Conservation (phyloP, 2,888 invertebrate genomes). For the Chesias legatella region DNA sequence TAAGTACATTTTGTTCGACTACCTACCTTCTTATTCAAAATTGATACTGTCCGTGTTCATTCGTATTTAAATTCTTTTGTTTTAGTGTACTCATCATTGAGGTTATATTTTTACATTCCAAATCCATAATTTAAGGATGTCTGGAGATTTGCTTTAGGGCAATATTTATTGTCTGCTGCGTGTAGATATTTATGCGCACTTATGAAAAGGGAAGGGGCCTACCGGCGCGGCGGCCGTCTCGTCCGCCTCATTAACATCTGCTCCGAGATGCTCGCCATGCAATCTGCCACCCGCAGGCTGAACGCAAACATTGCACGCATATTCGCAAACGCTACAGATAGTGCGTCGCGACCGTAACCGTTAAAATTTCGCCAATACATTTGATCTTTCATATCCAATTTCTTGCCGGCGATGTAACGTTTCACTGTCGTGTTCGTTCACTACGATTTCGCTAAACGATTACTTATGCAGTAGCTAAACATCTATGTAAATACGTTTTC, state of each 20-base stretch:
- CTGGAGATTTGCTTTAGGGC: not conserved
- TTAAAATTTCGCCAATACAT: constrained; percentile 49
- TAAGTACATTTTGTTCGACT: constrained; percentile 73
- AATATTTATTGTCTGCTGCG: constrained; percentile 2
- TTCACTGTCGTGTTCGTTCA: constrained; percentile 44
- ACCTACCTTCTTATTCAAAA: constrained; percentile 18
- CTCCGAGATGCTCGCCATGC: constrained; percentile 44
- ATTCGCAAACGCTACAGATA: constrained; percentile 44
- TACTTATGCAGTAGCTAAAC: constrained; percentile 53
- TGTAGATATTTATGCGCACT: constrained; percentile 7
- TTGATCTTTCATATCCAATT: constrained; percentile 16
- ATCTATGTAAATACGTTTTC: constrained; percentile 62
- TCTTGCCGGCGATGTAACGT: constrained; percentile 20
- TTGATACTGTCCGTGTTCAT: constrained; percentile 1
- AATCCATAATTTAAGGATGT: too few species aligned
- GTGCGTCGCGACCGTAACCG: constrained; percentile 50
- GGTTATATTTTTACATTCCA: too few species aligned
- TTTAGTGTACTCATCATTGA: too few species aligned
- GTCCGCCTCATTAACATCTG: constrained; percentile 64
- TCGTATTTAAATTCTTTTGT: too few species aligned
- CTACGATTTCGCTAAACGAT: constrained; percentile 59
- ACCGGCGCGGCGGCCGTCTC: constrained; percentile 35
- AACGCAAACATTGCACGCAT: constrained; percentile 61
- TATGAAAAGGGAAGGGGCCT: constrained; percentile 11
- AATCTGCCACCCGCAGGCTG: constrained; percentile 15